phyloP scores from a whole-genome alignment of 2,113 vertebrate genomes.

The Emydura subglobosa region DNA sequence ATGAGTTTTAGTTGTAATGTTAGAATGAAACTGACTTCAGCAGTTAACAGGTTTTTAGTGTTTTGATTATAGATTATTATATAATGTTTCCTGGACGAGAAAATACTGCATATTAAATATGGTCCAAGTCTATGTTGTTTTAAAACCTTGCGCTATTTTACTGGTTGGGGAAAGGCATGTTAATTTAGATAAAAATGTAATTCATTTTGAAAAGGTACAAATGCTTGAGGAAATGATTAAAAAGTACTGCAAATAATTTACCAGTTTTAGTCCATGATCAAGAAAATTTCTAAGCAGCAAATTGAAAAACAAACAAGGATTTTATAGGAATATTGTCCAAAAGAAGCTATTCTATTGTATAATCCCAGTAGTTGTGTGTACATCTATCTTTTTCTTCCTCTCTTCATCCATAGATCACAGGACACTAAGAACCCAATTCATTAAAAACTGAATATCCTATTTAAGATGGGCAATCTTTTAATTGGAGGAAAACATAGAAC shows the following conservation, averaged over 20 bases:
- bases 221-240: conserved; percentile 43
- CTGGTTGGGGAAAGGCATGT: conserved; percentile 38
- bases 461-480: conserved; percentile 58
- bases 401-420: conserved; percentile 66
- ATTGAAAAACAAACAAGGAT: background rate
- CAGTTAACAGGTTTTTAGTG: conserved; percentile 78
- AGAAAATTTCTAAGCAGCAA: conserved; percentile 27
- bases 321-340: background rate
- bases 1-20: conserved; percentile 79
- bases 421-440: conserved; percentile 72
- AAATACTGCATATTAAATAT: conserved; percentile 68
- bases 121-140: conserved; percentile 35
- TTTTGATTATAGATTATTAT: conserved; percentile 80
- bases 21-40: conserved; percentile 75
- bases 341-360: conserved; percentile 2
- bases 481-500: conserved; percentile 26
- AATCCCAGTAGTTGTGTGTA: conserved; percentile 6
- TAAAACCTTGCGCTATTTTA: conserved; percentile 39
- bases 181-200: conserved; percentile 52
- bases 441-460: conserved; percentile 74
- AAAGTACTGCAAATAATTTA: conserved; percentile 52
- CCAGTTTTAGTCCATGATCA: background rate
- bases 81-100: conserved; percentile 69
- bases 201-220: conserved; percentile 63
- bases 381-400: conserved; percentile 57